These are phyloP conservation scores for Lordiphosa stackelbergi DNA, from an alignment of 1,140 invertebrate genomes.

Conservation along the genomic window DNA sequence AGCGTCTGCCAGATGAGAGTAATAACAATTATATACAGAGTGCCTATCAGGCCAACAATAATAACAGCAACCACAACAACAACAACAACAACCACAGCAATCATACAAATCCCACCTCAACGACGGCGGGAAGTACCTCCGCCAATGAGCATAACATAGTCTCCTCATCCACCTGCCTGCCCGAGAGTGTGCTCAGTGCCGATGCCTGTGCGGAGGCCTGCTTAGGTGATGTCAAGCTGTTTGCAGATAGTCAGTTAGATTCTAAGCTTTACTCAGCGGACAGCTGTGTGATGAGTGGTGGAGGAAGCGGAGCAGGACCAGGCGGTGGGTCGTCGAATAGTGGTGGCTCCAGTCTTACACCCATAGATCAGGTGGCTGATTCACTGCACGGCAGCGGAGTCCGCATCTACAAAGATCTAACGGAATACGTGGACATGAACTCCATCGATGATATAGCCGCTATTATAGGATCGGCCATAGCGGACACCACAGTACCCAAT, in stretches of 20 bases:
- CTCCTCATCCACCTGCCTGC: constrained; percentile 82
- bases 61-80: constrained; percentile 34
- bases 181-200: constrained; percentile 78
- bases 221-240: constrained; percentile 77
- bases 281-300: constrained; percentile 76
- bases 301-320: constrained; percentile 3
- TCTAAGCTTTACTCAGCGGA: constrained; percentile 81
- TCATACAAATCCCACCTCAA: constrained; percentile 54
- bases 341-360: constrained; percentile 48
- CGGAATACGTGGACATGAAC: constrained; percentile 82
- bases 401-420: constrained; percentile 74
- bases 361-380: constrained; percentile 76
- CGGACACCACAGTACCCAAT: constrained; percentile 88
- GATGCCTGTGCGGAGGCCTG: constrained; percentile 56
- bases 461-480: constrained; percentile 92
- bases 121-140: constrained; percentile 45
- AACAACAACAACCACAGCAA: too few relatives aligned
- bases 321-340: constrained; percentile 15
- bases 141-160: constrained; percentile 81
- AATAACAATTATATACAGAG: constrained; percentile 82
- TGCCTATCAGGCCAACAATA: constrained; percentile 77
- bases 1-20: constrained; percentile 82
- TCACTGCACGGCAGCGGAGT: constrained; percentile 76
- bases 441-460: constrained; percentile 90
- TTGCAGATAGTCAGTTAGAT: constrained; percentile 79